These are phyloP conservation scores for Umimayanthus chanpuru DNA, from an alignment of 92 coral and sea anemone species.

Conservation along the genomic window DNA sequence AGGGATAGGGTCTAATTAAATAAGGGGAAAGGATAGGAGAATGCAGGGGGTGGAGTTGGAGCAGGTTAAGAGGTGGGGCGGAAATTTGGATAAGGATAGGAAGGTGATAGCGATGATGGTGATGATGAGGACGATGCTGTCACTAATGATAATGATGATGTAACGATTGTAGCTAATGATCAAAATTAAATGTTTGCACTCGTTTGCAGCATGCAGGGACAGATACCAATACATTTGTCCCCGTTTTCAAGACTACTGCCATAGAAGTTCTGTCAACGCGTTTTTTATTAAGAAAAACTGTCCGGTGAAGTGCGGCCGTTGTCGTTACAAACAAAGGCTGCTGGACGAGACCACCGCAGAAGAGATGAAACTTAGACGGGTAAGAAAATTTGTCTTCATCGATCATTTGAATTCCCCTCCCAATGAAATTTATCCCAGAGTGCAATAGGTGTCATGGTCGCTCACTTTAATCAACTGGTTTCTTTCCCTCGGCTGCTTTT, in stretches of 20 bases:
- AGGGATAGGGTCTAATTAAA: too few relatives aligned
- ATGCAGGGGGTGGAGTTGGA: too few relatives aligned
- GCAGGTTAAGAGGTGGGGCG: too few relatives aligned
- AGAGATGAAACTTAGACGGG: conserved; percentile 19
- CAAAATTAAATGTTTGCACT: background rate
- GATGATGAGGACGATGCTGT: too few relatives aligned
- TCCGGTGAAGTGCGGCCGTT: conserved; percentile 20
- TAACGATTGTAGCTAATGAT: background rate
- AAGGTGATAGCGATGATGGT: too few relatives aligned
- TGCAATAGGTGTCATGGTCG: too few relatives aligned
- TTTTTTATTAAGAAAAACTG: conserved; percentile 21
- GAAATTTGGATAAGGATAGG: too few relatives aligned
- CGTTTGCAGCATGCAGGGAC: background rate
- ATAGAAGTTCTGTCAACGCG: background rate
- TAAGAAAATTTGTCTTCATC: background rate
- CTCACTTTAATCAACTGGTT: too few relatives aligned
- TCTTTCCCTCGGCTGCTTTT: too few relatives aligned
- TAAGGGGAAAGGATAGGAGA: too few relatives aligned
- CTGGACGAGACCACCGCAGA: conserved; percentile 7
- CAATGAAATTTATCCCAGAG: too few relatives aligned
- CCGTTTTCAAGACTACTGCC: conserved; percentile 13
- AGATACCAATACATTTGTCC: background rate
- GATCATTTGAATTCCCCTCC: background rate
- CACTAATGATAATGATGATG: too few relatives aligned
- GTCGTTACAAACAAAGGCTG: background rate